Evolutionary conservation across 1,140 invertebrate species (phyloP).

Genomic region (Riptortus pedestris): DNA sequence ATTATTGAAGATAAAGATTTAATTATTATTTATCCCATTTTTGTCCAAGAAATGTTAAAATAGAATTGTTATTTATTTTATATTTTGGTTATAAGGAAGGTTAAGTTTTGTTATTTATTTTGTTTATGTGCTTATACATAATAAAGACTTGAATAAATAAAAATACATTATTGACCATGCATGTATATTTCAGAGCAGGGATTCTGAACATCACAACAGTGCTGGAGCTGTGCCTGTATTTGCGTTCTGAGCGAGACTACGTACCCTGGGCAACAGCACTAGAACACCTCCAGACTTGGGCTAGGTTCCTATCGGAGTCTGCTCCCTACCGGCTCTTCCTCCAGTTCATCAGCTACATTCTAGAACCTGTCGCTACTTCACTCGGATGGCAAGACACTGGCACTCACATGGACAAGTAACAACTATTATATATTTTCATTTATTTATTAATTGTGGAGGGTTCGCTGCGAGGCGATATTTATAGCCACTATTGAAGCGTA

Average conservation of each 20-base stretch:
- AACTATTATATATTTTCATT: constrained; percentile 24
- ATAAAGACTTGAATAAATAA: no score
- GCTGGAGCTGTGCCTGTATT: constrained; percentile 55
- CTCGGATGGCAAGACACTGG: constrained; percentile 58
- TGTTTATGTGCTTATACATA: no score
- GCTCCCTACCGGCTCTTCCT: constrained; percentile 52
- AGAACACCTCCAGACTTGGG: constrained; percentile 56
- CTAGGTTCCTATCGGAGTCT: constrained; percentile 53
- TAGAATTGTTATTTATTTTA: no score
- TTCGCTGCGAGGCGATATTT: no score
- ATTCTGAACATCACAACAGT: constrained; percentile 56
- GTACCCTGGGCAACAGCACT: constrained; percentile 63
- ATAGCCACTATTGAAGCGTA: no score
- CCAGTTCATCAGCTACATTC: constrained; percentile 47
- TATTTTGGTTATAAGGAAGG: no score
- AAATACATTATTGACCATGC: no score
- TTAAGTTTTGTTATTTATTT: no score
- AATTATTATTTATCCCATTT: no score
- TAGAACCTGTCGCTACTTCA: constrained; percentile 48
- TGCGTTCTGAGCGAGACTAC: constrained; percentile 59
- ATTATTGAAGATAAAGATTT: no score
- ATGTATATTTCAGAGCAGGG: no score
- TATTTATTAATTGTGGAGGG: not conserved
- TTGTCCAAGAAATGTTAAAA: no score
- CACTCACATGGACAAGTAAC: constrained; percentile 53